These are phyloP conservation scores for Desmophyllum pertusum DNA, from an alignment of 92 coral and sea anemone genomes.

Conservation along the genomic window DNA sequence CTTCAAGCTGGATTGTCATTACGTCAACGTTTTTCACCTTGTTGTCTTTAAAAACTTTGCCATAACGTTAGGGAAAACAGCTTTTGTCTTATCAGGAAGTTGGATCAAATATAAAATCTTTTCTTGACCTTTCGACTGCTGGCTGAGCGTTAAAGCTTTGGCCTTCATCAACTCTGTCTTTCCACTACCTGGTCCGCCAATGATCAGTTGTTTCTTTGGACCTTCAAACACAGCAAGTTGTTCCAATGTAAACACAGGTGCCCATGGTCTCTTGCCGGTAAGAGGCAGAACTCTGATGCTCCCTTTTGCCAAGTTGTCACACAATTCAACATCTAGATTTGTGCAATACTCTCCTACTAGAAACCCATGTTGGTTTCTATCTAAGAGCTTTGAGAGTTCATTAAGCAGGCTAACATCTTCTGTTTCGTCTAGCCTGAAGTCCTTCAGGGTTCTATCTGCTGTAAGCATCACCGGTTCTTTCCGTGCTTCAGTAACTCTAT, in stretches of 20 bases:
- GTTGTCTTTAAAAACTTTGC: conserved; percentile 25
- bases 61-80: conserved; percentile 34
- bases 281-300: conserved; percentile 18
- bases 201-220: conserved; percentile 53
- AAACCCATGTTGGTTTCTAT: conserved; percentile 12
- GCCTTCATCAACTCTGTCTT: conserved; percentile 60
- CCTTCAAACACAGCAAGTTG: conserved; percentile 64
- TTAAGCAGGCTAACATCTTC: conserved; percentile 10
- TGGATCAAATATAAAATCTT: conserved; percentile 35
- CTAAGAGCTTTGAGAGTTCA: conserved; percentile 15
- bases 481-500: conserved; percentile 11
- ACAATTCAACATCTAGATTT: conserved; percentile 13
- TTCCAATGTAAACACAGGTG: conserved; percentile 45
- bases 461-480: not conserved
- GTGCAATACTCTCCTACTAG: conserved; percentile 18
- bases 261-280: conserved; percentile 1
- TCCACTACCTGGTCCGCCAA: conserved; percentile 61
- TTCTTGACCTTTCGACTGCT: conserved; percentile 8
- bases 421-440: conserved; percentile 15
- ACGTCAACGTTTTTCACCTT: conserved; percentile 26
- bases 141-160: conserved; percentile 37
- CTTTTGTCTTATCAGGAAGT: conserved; percentile 17
- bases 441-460: conserved; percentile 16
- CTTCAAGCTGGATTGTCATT: conserved; percentile 16
- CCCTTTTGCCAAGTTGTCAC: conserved; percentile 8